Evolutionary conservation across 2,797 vertebrate species (phyloP).

Genomic region (Taeniopygia guttata): DNA sequence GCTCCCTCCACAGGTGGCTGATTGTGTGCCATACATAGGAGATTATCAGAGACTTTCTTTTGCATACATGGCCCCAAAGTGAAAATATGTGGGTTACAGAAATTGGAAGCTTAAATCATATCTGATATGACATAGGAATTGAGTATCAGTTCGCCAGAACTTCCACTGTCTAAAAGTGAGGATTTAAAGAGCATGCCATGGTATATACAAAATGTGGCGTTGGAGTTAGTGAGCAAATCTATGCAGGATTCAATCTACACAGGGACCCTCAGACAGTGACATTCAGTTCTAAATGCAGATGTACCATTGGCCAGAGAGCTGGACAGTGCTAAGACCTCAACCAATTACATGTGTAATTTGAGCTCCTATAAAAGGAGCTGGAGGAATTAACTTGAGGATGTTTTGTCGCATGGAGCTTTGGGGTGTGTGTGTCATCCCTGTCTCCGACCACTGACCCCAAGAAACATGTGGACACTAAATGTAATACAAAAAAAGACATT

Average conservation of each 20-base stretch:
- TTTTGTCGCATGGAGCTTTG: background rate
- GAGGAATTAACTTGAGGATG: background rate
- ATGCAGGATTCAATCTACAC: background rate
- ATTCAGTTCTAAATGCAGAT: too few species aligned
- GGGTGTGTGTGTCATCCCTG: background rate
- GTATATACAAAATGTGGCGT: background rate
- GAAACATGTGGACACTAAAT: background rate
- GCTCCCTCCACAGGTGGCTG: background rate
- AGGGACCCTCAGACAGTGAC: background rate
- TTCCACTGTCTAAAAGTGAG: background rate
- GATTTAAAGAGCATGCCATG: background rate
- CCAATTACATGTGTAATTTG: background rate
- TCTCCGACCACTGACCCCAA: background rate
- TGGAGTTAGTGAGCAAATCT: background rate
- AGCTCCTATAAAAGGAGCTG: background rate
- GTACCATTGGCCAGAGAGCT: background rate
- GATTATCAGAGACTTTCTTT: background rate
- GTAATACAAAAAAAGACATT: background rate
- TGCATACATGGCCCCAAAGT: background rate
- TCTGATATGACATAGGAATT: background rate
- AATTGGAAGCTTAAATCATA: background rate
- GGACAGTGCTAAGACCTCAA: background rate
- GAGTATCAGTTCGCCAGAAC: background rate
- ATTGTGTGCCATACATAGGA: accelerated
- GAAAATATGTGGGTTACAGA: background rate